Evolutionary conservation across 2,113 vertebrate genomes (phyloP), one percentile per base, ranked within the genome.

Genomic region (Caretta caretta): DNA sequence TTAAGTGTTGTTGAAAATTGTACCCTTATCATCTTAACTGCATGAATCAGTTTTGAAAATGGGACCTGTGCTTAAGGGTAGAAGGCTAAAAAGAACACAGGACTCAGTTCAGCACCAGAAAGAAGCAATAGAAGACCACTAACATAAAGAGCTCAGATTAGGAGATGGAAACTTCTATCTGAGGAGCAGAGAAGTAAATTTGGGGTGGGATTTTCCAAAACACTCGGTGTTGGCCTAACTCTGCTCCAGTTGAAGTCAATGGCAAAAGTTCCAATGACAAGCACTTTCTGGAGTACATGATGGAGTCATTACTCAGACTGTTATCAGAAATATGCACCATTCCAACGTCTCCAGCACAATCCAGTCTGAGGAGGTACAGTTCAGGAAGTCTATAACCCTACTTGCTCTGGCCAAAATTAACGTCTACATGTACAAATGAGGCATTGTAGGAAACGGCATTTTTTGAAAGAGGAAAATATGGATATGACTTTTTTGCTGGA

Each of bases 221-320:
- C 10, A 25, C 29, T 62, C 29, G 12, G 2, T 59, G 24, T 35
- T 86, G 78, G 10, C 76, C 86, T 65, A 48, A 51, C 42, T 82
- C 51, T 3, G 0, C 14, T 29, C 10, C 72, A 0, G 0, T 12
- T 2, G 0, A 16, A 69, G 10, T 16, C 0, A 0, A 10, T 8
- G 25, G 8, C n/a, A 69, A 50, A 42, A 12, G 1, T 91, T 54
- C 46, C 3, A 2, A 1, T 1, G 5, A 8, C 17, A 3, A 1
- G 8, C 1, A 1, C 10, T 89, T 24, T 38, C 4, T 49, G 79
- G 35, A n/a, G n/a, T 24, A 4, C 27, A 5, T 10, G 0, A 9
- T 24, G 48, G 29, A 42, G 72, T 24, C 6, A 2, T 31, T 12
- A 9, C 14, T 42, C 50, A 59, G 46, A 22, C 4, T 27, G 1